phyloP scores from a whole-genome alignment of 2,113 vertebrate species.

The human region GRCh38 chr11:131093501-131094000 shows the following conservation, averaged over 20 bases:
- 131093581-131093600: conserved; percentile 34
- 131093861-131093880: conserved; percentile 82
- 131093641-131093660: conserved; percentile 27
- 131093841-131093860: conserved; percentile 82
- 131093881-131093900: conserved; percentile 79
- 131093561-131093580: conserved; percentile 2
- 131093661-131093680: conserved; percentile 63
- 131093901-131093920: conserved; percentile 76
- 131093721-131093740: conserved; percentile 26
- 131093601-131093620: neutral
- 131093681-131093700: conserved; percentile 59
- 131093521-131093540: neutral
- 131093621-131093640: conserved; percentile 16
- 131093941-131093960: conserved; percentile 64
- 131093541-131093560: neutral
- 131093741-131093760: conserved; percentile 77
- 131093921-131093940: conserved; percentile 79
- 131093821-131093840: conserved; percentile 80
- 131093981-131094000: conserved; percentile 17
- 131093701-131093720: conserved; percentile 51
- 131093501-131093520: neutral
- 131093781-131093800: conserved; percentile 78
- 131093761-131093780: conserved; percentile 81
- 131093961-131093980: conserved; percentile 75
- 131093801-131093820: conserved; percentile 81